Percentiles rank a stretch among this genome's conserved stretches.
Evolutionary conservation across 2,797 vertebrate genomes (phyloP).

Genomic region (Hyperoplus lanceolatus): DNA sequence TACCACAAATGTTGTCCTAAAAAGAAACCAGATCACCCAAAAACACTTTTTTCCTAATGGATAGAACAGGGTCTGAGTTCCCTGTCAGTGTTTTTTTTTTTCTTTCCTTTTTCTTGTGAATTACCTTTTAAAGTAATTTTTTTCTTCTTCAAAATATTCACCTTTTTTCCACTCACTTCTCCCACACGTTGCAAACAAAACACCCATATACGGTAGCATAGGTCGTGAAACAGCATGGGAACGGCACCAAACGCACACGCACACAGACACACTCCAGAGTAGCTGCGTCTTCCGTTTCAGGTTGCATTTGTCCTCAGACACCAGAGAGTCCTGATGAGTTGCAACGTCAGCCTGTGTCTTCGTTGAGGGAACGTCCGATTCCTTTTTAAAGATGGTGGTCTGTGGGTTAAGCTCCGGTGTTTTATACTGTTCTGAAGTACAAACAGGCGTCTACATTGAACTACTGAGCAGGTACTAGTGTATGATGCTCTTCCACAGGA

Average conservation of each 20-base stretch:
- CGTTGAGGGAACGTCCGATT: constrained; percentile 17
- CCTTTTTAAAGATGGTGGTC: constrained; percentile 17
- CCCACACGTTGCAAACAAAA: constrained; percentile 77
- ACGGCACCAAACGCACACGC: constrained; percentile 72
- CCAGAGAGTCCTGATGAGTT: constrained; percentile 46
- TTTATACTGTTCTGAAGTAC: constrained; percentile 40
- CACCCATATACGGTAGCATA: constrained; percentile 74
- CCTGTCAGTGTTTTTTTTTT: constrained; percentile 57
- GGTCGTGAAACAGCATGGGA: constrained; percentile 68
- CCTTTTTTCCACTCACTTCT: constrained; percentile 52
- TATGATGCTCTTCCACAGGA: constrained; percentile 63
- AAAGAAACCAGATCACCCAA: constrained; percentile 79
- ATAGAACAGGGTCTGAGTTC: constrained; percentile 67
- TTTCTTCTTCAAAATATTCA: constrained; percentile 17
- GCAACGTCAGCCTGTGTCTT: constrained; percentile 43
- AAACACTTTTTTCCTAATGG: constrained; percentile 78
- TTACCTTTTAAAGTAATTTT: constrained; percentile 62
- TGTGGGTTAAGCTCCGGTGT: constrained; percentile 40
- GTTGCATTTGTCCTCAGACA: constrained; percentile 50
- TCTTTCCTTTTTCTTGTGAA: constrained; percentile 60
- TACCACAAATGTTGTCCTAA: constrained; percentile 84
- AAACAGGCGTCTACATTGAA: constrained; percentile 60
- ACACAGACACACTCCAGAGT: constrained; percentile 63
- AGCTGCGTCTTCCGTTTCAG: constrained; percentile 72
- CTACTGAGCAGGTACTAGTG: constrained; percentile 57